phyloP scores from a whole-genome alignment of 2,113 vertebrate genomes.

The Passer domesticus region DNA sequence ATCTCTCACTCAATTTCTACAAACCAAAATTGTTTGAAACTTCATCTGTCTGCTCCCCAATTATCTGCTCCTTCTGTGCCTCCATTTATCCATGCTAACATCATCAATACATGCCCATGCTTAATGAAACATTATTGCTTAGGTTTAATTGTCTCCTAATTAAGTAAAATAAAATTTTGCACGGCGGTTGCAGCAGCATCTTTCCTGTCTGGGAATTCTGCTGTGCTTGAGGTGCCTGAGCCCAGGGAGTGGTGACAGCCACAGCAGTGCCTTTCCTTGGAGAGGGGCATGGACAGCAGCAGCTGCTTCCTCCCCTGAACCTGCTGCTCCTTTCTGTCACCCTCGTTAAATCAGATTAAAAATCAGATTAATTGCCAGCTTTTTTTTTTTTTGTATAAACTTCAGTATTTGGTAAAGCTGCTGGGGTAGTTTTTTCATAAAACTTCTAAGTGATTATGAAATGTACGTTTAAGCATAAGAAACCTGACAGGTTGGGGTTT shows the following conservation, averaged over 20 bases:
- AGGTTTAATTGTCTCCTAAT: constrained; percentile 32
- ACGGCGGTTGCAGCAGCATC: background rate
- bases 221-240: background rate
- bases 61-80: background rate
- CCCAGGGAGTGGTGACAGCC: background rate
- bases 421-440: background rate
- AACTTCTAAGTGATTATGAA: background rate
- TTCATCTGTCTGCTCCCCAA: background rate
- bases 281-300: background rate
- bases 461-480: background rate
- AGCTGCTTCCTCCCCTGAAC: background rate
- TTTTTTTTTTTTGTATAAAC: background rate
- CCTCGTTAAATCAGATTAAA: background rate
- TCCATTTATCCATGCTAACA: rapidly evolving
- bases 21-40: background rate
- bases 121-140: constrained; percentile 3
- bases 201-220: background rate
- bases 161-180: background rate
- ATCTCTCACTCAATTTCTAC: rapidly evolving
- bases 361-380: background rate
- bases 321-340: background rate
- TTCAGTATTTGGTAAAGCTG: background rate
- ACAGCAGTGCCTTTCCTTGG: rapidly evolving
- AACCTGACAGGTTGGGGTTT: background rate
- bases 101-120: background rate